These are phyloP conservation scores for Ceratina japonica DNA, from an alignment of 1,140 invertebrate genomes.

Conservation along the genomic window DNA sequence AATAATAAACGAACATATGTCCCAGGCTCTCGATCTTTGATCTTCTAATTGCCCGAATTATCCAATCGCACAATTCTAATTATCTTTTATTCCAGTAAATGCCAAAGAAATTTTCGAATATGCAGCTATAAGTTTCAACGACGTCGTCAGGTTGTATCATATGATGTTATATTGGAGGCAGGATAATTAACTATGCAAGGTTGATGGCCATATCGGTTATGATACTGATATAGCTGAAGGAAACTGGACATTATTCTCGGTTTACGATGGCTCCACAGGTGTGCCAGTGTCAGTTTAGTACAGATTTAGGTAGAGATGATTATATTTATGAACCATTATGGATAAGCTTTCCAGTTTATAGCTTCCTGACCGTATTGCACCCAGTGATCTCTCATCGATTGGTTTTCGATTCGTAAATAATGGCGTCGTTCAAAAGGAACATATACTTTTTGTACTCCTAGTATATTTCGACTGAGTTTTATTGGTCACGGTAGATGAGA, in stretches of 20 bases:
- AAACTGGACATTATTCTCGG: conserved; percentile 39
- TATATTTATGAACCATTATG: no score
- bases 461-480: no score
- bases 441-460: not conserved
- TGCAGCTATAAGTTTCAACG: not conserved
- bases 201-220: conserved; percentile 10
- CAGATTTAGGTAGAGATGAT: conserved; percentile 24
- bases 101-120: no score
- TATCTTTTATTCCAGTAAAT: not conserved
- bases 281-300: not conserved
- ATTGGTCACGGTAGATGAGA: conserved; percentile 38
- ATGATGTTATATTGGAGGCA: conserved; percentile 26
- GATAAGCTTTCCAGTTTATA: no score
- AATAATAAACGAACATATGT: no score
- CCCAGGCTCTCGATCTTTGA: conserved; percentile 1
- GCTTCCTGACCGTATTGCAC: no score
- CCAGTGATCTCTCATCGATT: not conserved
- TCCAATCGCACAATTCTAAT: not conserved
- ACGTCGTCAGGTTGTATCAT: not conserved
- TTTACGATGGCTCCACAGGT: conserved; percentile 46
- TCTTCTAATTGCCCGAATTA: conserved; percentile 34
- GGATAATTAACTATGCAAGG: conserved; percentile 56
- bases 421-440: not conserved
- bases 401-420: not conserved
- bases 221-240: conserved; percentile 47